Evolutionary conservation across 1,140 invertebrate genomes (phyloP).

Genomic region (Bombus balteatus): DNA sequence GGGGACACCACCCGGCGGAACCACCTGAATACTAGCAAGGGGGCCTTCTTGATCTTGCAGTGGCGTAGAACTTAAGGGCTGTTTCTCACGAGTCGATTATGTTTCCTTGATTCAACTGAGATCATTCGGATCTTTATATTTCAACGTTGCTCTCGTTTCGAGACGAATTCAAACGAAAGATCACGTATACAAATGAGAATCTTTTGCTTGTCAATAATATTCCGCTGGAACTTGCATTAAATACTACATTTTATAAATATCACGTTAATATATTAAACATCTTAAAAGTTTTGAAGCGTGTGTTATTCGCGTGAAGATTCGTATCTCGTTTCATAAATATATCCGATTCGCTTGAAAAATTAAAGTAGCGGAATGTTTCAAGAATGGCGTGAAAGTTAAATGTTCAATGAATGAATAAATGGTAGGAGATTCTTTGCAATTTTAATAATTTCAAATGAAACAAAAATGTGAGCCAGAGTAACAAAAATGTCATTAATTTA

Average conservation of each 20-base stretch:
- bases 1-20: conserved; percentile 70
- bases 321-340: too few species aligned
- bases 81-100: background rate
- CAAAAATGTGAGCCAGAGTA: background rate
- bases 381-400: background rate
- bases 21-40: conserved; percentile 79
- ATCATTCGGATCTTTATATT: background rate
- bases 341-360: too few species aligned
- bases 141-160: background rate
- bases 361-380: background rate
- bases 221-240: too few species aligned
- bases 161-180: background rate
- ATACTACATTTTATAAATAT: too few species aligned
- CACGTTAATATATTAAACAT: too few species aligned
- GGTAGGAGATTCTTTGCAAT: background rate
- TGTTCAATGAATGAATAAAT: too few species aligned
- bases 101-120: background rate
- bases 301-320: too few species aligned
- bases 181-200: too few species aligned
- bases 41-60: conserved; percentile 75
- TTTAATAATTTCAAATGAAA: background rate
- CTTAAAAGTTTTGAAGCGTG: too few species aligned
- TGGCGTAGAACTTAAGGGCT: conserved; percentile 62
- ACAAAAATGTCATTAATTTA: background rate
- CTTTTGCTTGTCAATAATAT: too few species aligned